Evolutionary conservation across 2,888 invertebrate species (phyloP).

Genomic region (Ochropacha duplaris): DNA sequence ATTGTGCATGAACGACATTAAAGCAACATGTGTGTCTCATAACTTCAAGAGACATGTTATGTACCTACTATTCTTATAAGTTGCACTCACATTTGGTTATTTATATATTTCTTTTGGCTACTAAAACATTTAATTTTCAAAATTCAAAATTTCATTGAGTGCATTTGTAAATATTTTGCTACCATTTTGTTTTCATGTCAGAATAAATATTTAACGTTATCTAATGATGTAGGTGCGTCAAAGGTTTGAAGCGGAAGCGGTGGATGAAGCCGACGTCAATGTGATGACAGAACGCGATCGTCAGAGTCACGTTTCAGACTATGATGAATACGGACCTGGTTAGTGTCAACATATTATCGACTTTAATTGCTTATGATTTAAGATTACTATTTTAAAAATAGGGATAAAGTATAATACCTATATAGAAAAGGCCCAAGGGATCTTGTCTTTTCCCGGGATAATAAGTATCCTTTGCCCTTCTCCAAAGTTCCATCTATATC

Average conservation of each 20-base stretch:
- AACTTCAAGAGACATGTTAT: neutral
- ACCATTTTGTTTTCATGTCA: neutral
- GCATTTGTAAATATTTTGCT: conserved; percentile 1
- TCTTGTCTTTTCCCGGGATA: too few species aligned
- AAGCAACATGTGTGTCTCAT: neutral
- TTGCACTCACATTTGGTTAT: conserved; percentile 4
- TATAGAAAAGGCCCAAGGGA: too few species aligned
- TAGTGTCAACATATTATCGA: conserved; percentile 11
- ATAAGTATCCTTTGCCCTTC: too few species aligned
- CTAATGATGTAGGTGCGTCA: conserved; percentile 18
- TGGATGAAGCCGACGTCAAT: conserved; percentile 35
- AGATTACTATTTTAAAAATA: too few species aligned
- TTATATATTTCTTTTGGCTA: conserved; percentile 2
- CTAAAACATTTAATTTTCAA: conserved; percentile 2
- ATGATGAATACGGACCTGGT: conserved; percentile 64
- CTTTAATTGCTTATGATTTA: conserved; percentile 3
- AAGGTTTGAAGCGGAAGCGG: conserved; percentile 26
- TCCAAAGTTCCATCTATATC: too few species aligned
- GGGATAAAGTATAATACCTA: too few species aligned
- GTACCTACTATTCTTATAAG: neutral
- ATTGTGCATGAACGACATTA: neutral
- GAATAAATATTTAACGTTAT: neutral
- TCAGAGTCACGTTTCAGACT: conserved; percentile 45
- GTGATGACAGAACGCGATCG: conserved; percentile 39
- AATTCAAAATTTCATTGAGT: conserved; percentile 4